Percentiles rank a stretch among this genome's conserved stretches.
Conservation (phyloP, 2,113 vertebrate species). For the Oreocharis arfaki region DNA sequence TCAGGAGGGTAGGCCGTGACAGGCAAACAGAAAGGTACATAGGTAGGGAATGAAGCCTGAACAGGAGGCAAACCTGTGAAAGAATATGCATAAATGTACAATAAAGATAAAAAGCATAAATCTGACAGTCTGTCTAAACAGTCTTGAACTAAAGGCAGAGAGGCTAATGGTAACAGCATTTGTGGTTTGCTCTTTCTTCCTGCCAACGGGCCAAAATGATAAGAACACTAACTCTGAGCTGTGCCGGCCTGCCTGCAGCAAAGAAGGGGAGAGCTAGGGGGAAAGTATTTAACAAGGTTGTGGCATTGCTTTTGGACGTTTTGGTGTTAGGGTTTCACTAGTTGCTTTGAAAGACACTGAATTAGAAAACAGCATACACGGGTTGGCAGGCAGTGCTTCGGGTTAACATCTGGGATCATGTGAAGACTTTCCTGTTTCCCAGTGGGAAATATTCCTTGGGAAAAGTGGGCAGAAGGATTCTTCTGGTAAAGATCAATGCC, state of each 20-base stretch:
- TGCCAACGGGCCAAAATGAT: not conserved
- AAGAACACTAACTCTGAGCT: not conserved
- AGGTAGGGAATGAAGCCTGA: not conserved
- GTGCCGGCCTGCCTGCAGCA: not conserved
- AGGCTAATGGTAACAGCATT: not conserved
- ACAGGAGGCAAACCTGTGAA: not conserved
- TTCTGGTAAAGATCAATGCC: not conserved
- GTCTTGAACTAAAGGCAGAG: not conserved
- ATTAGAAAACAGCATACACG: rapidly evolving
- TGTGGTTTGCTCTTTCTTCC: conserved; percentile 28
- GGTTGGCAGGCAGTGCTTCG: not conserved
- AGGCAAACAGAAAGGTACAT: conserved; percentile 3
- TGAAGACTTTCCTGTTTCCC: not conserved
- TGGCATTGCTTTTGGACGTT: not conserved
- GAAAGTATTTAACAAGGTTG: not conserved
- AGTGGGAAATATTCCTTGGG: not conserved
- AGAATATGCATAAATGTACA: not conserved
- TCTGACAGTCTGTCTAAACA: not conserved
- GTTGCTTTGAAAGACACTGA: not conserved
- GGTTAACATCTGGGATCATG: not conserved
- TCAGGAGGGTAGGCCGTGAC: conserved; percentile 32
- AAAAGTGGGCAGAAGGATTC: not conserved
- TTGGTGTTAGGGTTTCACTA: not conserved
- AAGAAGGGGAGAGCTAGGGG: not conserved
- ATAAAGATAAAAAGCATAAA: not conserved